A percentile compares a stretch with the other conserved stretches of the same genome.
phyloP scores from a whole-genome alignment of 2,797 vertebrate genomes.

The Sitta carolinensis region DNA sequence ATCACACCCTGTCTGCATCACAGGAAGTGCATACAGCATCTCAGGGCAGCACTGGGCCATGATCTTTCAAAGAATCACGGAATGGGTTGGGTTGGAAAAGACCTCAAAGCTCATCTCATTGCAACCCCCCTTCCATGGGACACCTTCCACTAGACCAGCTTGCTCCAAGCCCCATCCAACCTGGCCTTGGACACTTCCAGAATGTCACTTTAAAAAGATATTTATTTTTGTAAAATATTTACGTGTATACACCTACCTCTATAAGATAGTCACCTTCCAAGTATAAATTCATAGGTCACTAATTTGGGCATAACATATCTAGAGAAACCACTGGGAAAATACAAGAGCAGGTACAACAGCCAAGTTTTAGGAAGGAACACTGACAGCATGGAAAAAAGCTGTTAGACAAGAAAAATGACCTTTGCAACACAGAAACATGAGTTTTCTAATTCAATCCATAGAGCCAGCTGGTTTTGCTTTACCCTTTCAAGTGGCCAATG shows the following conservation, averaged over 20 bases:
- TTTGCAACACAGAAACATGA: background rate
- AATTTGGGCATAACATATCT: background rate
- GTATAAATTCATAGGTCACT: background rate
- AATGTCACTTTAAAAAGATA: background rate
- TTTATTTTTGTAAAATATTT: background rate
- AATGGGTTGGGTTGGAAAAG: background rate
- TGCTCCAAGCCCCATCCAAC: background rate
- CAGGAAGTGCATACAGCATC: accelerated
- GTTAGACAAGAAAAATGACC: background rate
- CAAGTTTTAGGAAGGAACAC: background rate
- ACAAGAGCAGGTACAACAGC: background rate
- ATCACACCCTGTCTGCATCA: accelerated
- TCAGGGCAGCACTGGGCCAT: background rate
- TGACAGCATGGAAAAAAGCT: background rate
- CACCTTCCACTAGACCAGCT: background rate
- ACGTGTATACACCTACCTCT: accelerated
- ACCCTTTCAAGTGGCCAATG: background rate
- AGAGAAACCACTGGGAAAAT: background rate
- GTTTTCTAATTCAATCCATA: background rate
- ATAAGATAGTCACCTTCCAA: background rate
- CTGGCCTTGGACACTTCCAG: background rate
- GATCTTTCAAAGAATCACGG: background rate
- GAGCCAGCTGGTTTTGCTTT: background rate
- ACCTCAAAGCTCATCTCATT: background rate
- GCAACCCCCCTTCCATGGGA: background rate